Evolutionary conservation across 53 echinoderm and acorn worm genomes (phyloP).

Genomic region (Arbacia lixula): DNA sequence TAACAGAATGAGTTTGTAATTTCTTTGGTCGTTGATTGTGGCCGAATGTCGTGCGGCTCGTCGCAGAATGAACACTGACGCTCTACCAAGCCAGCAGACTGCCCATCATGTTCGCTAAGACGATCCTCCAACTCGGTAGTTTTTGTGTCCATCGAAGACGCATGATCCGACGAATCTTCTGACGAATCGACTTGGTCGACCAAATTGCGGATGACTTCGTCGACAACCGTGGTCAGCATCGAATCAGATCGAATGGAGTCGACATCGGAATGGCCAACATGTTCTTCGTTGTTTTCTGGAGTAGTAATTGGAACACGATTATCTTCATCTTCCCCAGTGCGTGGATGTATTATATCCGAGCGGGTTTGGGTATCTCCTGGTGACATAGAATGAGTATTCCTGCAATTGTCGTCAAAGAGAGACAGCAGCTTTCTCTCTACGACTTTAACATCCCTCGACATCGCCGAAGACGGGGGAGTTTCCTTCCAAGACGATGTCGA

Average conservation of each 20-base stretch:
- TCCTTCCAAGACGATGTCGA: constrained; percentile 11
- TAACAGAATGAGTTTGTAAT: no score
- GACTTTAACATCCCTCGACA: neutral
- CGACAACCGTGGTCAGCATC: neutral
- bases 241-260: neutral
- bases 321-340: neutral
- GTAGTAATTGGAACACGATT: no score
- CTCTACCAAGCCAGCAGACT: no score
- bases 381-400: neutral
- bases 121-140: no score
- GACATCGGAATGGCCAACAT: neutral
- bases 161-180: neutral
- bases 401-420: neutral
- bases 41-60: constrained; percentile 22
- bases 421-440: constrained; percentile 1
- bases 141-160: no score
- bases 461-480: neutral
- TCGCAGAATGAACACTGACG: constrained; percentile 19
- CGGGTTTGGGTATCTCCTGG: neutral
- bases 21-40: no score
- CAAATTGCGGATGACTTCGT: neutral
- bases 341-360: neutral
- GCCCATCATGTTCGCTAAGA: no score
- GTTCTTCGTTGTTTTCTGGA: no score
- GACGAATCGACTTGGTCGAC: neutral